These are phyloP conservation scores for Drosophila atroscutellata DNA, from an alignment of 2,888 invertebrate species.

Conservation along the genomic window DNA sequence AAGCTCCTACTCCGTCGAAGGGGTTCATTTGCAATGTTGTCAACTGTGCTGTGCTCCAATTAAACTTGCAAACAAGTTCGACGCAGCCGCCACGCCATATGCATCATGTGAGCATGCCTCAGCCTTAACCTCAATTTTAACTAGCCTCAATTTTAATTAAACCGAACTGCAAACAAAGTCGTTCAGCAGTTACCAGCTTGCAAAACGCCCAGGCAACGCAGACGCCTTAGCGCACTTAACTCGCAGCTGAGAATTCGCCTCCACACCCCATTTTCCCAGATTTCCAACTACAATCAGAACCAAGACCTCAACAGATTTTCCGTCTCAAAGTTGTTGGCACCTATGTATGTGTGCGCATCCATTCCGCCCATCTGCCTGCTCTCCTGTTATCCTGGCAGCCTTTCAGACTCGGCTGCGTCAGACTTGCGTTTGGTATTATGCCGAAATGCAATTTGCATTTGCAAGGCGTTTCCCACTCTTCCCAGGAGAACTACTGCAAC, in stretches of 20 bases:
- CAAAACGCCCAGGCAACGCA: conserved; percentile 11
- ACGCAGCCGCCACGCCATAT: conserved; percentile 36
- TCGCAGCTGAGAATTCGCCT: conserved; percentile 57
- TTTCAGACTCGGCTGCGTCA: conserved; percentile 27
- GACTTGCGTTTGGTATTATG: conserved; percentile 73
- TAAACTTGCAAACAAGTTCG: conserved; percentile 68
- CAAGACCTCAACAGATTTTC: conserved; percentile 42
- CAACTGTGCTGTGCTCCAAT: conserved; percentile 68
- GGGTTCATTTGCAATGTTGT: conserved; percentile 50
- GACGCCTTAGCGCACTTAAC: conserved; percentile 47
- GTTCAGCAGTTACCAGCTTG: conserved; percentile 46
- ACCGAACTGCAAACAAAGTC: conserved; percentile 78
- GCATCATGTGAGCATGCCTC: conserved; percentile 34
- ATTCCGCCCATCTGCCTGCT: conserved; percentile 21
- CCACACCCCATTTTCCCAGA: not conserved
- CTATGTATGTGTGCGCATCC: conserved; percentile 42
- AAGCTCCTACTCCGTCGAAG: not conserved
- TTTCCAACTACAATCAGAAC: conserved; percentile 18
- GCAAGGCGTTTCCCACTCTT: conserved; percentile 54
- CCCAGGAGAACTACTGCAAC: conserved; percentile 42
- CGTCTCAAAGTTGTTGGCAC: conserved; percentile 65
- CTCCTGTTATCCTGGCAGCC: conserved; percentile 37
- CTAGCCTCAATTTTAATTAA: conserved; percentile 68
- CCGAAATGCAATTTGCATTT: conserved; percentile 81
- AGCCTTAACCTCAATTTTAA: conserved; percentile 60